Evolutionary conservation across 2,888 invertebrate genomes (phyloP).

Genomic region (Ennomos quercinarius): DNA sequence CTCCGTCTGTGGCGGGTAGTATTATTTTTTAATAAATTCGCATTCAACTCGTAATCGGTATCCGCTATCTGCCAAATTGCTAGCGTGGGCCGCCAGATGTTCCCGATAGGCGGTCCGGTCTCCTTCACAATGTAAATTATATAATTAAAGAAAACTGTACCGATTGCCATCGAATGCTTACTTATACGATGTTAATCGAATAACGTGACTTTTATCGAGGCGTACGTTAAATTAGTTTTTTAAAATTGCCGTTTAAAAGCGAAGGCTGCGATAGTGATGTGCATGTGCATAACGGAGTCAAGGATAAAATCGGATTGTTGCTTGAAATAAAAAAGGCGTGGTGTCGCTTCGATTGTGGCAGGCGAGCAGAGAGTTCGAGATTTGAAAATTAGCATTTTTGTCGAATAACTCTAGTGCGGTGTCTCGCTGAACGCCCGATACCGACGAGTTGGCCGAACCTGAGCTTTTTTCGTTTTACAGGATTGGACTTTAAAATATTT

Average conservation of each 20-base stretch:
- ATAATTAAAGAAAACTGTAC: conserved; percentile 79
- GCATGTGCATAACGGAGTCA: conserved; percentile 44
- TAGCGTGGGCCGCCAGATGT: conserved; percentile 69
- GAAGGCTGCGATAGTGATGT: conserved; percentile 42
- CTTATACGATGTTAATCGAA: conserved; percentile 70
- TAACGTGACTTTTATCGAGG: conserved; percentile 62
- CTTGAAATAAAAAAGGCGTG: conserved; percentile 69
- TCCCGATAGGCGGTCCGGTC: conserved; percentile 60
- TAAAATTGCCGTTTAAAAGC: conserved; percentile 47
- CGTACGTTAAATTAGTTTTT: conserved; percentile 59
- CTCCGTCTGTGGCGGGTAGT: conserved; percentile 49
- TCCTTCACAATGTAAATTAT: conserved; percentile 77
- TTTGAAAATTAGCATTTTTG: conserved; percentile 85
- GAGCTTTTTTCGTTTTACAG: conserved; percentile 68
- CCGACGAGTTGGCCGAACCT: conserved; percentile 69
- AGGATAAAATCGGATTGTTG: conserved; percentile 64
- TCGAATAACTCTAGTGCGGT: conserved; percentile 82
- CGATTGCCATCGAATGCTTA: conserved; percentile 71
- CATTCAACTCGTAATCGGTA: conserved; percentile 68
- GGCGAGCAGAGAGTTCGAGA: conserved; percentile 75
- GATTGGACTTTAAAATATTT: conserved; percentile 76
- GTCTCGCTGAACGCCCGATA: conserved; percentile 81
- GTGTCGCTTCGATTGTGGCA: conserved; percentile 74
- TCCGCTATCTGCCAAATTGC: conserved; percentile 76
- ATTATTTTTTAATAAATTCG: conserved; percentile 74